Evolutionary conservation across 2,113 vertebrate genomes (phyloP).

Genomic region (Oreotrochilus melanogaster): DNA sequence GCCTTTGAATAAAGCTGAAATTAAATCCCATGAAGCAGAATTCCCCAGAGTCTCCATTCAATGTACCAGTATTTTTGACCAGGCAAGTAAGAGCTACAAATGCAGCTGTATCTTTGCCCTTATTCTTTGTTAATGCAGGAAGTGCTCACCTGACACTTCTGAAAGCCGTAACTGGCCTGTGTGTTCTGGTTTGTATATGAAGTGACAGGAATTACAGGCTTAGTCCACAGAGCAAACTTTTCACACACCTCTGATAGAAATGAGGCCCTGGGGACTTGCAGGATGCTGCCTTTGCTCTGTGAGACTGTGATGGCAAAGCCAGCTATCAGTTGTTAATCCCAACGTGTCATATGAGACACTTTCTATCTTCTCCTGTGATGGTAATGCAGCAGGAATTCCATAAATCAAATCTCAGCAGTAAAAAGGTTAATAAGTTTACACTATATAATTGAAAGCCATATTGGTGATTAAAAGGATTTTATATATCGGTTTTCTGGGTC

Average conservation of each 20-base stretch:
- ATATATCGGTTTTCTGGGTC: constrained; percentile 84
- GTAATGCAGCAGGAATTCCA: constrained; percentile 77
- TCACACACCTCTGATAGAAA: neutral
- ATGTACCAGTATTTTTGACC: neutral
- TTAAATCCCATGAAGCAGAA: neutral
- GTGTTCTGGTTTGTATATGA: neutral
- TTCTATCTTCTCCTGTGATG: constrained; percentile 68
- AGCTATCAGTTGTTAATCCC: constrained; percentile 62
- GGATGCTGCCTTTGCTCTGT: constrained; percentile 17
- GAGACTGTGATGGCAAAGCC: neutral
- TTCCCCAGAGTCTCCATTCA: neutral
- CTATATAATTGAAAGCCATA: constrained; percentile 84
- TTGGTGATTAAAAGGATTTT: constrained; percentile 85
- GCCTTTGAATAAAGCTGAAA: neutral
- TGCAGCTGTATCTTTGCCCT: neutral
- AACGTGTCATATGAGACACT: constrained; percentile 48
- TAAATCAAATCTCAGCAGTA: constrained; percentile 83
- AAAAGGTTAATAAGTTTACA: constrained; percentile 86
- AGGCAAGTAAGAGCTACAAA: neutral
- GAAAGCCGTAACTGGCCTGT: neutral
- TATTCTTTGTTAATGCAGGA: neutral
- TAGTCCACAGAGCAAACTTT: neutral
- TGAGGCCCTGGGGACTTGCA: neutral
- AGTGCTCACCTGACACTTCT: neutral
- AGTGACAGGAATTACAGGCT: neutral